Base-by-base conservation (phyloP, 2,797 vertebrate genomes). In the Scolopax bukidnonensis region DNA sequence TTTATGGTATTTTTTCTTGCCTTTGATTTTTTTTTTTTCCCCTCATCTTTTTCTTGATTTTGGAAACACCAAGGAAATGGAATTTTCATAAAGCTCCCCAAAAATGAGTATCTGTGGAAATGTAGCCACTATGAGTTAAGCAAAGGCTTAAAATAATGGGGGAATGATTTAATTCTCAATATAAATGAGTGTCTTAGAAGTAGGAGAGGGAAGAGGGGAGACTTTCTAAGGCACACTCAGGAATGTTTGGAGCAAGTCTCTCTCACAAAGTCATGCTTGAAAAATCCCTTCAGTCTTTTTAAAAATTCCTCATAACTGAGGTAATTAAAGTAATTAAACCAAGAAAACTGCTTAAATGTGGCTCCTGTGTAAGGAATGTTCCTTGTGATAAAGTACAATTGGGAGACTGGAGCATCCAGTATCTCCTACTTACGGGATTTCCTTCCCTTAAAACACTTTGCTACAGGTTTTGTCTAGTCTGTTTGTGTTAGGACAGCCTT, bases 301-400 rank as follows among this genome's bases (percentile, higher is more conserved):
- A 64, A 89, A 90, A 59, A 33, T 85, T 77, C 28, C n/a, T 93
- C 60, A 38, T 84, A 88, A 91, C 56, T 93, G 54, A 93, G 54
- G 59, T 84, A 92, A 96, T 96, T 93, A 88, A 94, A 95, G 64
- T 91, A 88, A 94, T 95, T 95, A 93, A 94, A 90, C 1, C 40
- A 85, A 84, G 63, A 87, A 89, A 79, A 91, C 50, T 53, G 19
- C 16, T 70, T 91, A 67, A 93, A 77, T 57, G 63, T 78, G 85
- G 69, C 48, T 93, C 63, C 83, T 30, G 9, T 78, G 18, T 70
- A 40, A 91, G 67, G 74, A 90, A 67, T 48, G 70, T 61, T 96
- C 33, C 69, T 50, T 79, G 56, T 38, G 85, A 94, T 91, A 88
- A 79, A 86, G 18, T 41, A 19, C 43, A 65, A 20, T 68, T 75